These are phyloP conservation scores for Leucania comma DNA, from an alignment of 2,888 invertebrate species.

Conservation along the genomic window DNA sequence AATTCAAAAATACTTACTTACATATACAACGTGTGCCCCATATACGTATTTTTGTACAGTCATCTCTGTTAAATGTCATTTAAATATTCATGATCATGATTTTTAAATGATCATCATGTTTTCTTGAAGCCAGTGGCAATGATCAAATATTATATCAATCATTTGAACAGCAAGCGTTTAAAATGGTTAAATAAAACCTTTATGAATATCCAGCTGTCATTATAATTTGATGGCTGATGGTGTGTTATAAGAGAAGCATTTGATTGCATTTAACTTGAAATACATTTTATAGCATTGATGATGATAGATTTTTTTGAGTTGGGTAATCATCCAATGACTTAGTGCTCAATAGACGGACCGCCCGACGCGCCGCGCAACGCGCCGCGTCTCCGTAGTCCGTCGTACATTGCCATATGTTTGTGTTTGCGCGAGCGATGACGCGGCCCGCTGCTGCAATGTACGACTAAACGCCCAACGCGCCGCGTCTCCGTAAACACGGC, in stretches of 20 bases:
- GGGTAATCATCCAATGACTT: too few species aligned
- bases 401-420: too few species aligned
- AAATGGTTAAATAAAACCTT: slow-evolving; percentile 9
- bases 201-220: slow-evolving; percentile 18
- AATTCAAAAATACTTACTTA: slow-evolving; percentile 16
- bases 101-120: slow-evolving; percentile 35
- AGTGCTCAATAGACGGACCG: too few species aligned
- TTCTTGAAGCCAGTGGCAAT: slow-evolving; percentile 24
- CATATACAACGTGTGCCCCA: not conserved
- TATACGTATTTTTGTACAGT: slow-evolving; percentile 34
- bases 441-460: too few species aligned
- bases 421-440: too few species aligned
- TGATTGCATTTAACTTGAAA: not conserved
- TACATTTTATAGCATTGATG: not conserved
- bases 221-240: slow-evolving; percentile 21
- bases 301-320: not conserved
- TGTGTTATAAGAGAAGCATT: not conserved
- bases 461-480: too few species aligned
- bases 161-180: slow-evolving; percentile 23
- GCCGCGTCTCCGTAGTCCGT: too few species aligned
- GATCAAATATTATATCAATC: slow-evolving; percentile 27
- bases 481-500: too few species aligned
- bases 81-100: slow-evolving; percentile 42
- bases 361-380: too few species aligned
- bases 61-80: slow-evolving; percentile 40